Conservation (phyloP, 2,797 vertebrate genomes). For the Lutjanus campechanus region DNA sequence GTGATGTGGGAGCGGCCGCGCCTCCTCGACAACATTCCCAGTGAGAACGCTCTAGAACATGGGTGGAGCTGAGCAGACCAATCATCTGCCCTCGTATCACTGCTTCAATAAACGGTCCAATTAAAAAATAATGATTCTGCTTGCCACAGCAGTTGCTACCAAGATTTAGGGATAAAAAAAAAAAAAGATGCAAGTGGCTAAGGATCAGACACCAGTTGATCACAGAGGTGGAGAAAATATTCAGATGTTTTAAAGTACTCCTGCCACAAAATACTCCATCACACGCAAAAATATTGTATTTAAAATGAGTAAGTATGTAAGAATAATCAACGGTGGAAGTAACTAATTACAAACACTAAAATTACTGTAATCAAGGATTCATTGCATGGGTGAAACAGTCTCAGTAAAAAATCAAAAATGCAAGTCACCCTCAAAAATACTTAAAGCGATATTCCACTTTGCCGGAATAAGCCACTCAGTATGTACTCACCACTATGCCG, state of each 20-base stretch:
- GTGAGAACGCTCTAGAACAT: slow-evolving; percentile 75
- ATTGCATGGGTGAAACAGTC: no score
- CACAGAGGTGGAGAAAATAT: no score
- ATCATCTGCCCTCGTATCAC: slow-evolving; percentile 42
- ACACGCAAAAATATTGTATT: neutral
- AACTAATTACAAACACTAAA: no score
- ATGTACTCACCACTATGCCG: no score
- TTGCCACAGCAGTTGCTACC: slow-evolving; percentile 33
- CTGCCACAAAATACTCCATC: neutral
- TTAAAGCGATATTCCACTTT: no score
- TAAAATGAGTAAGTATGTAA: neutral
- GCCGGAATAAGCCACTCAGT: no score
- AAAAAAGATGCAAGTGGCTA: neutral
- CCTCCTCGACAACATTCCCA: slow-evolving; percentile 10
- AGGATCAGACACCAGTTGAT: neutral
- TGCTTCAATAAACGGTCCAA: slow-evolving; percentile 25
- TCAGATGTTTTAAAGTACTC: neutral
- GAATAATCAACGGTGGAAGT: no score
- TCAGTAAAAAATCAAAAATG: no score
- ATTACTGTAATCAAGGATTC: no score
- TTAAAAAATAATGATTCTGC: neutral
- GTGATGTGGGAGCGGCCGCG: slow-evolving; percentile 15
- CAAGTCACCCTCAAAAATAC: no score
- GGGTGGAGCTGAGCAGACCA: slow-evolving; percentile 61
- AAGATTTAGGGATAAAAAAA: neutral